Base-by-base conservation (phyloP, 64 coral and sea anemone species). In the Dendrophyllia cribrosa region DNA sequence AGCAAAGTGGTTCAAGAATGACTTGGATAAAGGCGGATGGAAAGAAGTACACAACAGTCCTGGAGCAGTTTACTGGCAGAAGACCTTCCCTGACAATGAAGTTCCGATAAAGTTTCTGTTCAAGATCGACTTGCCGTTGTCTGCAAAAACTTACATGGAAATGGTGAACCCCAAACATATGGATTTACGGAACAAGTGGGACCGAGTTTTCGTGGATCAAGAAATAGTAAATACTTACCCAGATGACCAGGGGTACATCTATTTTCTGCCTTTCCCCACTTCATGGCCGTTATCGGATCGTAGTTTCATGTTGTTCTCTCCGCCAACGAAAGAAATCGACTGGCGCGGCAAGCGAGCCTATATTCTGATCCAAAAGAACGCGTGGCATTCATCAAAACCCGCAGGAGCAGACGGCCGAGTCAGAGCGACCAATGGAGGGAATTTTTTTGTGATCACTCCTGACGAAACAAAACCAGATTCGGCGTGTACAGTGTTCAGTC, bases 1-100 rank as follows among this genome's bases (percentile, higher is more conserved):
- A 66, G 89, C 83, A 13, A 49, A 55, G 53, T 92, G 89, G 89
- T 85, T 74, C 71, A 92, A 85, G 2, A 68, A 92, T 11, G 89
- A 92, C 59, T 76, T 92, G 47, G 66, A 74, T 17, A 85, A 92
- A 45, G 79, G 79, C 5, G 89, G 53, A 4, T 92, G 79, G 89
- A n/a, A 34, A 43, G 47, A 85, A n/a, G 34, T 43, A 19, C 7
- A 19, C 46, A 92, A 78, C 16, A 6, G 71, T 66, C 89, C 89
- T 14, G 89, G 79, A 3, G 15, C 51, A 4, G 79, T 52, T 1
- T 75, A 64, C 11, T 74, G 74, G 66, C 73, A 73, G n/a, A 92
- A 92, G 45, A 23, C 73, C 5, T 92, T 85, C n/a, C 34, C 70
- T 21, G 79, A 76, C 5, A 79, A 85, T 7, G 78, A 81, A 45